These are phyloP conservation scores for Vanessa tameamea DNA, from an alignment of 1,140 invertebrate species.

Conservation along the genomic window DNA sequence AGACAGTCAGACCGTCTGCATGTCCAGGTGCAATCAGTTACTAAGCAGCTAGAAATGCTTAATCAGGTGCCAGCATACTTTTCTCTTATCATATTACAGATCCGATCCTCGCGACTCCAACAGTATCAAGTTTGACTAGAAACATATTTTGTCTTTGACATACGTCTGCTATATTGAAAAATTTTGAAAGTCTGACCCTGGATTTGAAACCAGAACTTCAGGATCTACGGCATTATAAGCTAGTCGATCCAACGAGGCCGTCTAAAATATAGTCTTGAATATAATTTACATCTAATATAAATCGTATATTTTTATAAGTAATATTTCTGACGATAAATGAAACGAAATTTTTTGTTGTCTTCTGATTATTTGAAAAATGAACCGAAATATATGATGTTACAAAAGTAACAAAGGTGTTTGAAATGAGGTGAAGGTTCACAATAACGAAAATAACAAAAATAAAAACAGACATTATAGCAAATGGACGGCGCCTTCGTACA, in stretches of 20 bases:
- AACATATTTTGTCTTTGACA: no score
- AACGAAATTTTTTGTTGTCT: background rate
- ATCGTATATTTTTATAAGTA: no score
- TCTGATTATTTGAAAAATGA: background rate
- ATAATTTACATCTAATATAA: no score
- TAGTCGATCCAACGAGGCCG: no score
- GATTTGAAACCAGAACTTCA: no score
- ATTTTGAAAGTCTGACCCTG: no score
- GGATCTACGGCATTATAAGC: no score
- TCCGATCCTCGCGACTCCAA: no score
- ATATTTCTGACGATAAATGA: background rate
- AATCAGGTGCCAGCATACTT: background rate
- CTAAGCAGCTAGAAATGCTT: conserved; percentile 6
- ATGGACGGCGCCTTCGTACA: conserved; percentile 26
- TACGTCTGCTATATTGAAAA: no score
- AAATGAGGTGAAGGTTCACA: conserved; percentile 8
- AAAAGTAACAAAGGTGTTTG: conserved; percentile 7
- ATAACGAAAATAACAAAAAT: conserved; percentile 25
- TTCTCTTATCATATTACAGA: background rate
- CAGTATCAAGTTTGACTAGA: no score
- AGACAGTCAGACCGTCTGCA: conserved; percentile 47
- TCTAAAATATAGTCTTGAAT: no score
- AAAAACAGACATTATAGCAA: conserved; percentile 32
- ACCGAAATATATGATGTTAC: conserved; percentile 1
- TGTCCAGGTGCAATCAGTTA: conserved; percentile 58